A percentile compares a stretch with the other conserved stretches of the same genome.
Conservation (phyloP, 2,888 invertebrate species). For the Cataglyphis altisquamis region DNA sequence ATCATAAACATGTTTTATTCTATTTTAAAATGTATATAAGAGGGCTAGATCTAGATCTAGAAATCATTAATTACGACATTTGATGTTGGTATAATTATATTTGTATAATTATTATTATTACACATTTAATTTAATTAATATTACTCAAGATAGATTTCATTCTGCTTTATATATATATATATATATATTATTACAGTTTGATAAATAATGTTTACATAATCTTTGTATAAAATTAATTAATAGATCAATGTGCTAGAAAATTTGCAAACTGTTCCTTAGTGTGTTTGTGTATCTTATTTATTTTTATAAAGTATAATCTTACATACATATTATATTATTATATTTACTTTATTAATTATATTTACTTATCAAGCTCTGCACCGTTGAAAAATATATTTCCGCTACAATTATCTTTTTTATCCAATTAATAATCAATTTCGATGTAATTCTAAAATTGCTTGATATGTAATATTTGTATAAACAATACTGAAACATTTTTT, state of each 20-base stretch:
- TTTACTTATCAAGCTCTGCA: background rate
- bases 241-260: background rate
- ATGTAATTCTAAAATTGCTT: background rate
- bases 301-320: background rate
- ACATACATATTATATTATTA: background rate
- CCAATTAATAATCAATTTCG: background rate
- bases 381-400: background rate
- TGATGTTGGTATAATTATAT: background rate
- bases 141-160: background rate
- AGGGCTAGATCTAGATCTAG: background rate
- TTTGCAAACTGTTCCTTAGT: background rate
- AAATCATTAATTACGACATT: background rate
- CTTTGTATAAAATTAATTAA: no score
- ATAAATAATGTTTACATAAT: background rate
- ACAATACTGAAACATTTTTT: background rate
- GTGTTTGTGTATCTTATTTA: background rate
- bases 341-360: background rate
- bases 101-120: background rate
- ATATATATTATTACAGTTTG: no score
- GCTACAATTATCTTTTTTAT: background rate
- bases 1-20: background rate
- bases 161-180: no score
- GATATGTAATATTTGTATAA: background rate
- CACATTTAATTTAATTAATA: background rate
- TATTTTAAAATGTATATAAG: background rate